Evolutionary conservation across 2,888 invertebrate genomes (phyloP).

Genomic region (Homarus gammarus): DNA sequence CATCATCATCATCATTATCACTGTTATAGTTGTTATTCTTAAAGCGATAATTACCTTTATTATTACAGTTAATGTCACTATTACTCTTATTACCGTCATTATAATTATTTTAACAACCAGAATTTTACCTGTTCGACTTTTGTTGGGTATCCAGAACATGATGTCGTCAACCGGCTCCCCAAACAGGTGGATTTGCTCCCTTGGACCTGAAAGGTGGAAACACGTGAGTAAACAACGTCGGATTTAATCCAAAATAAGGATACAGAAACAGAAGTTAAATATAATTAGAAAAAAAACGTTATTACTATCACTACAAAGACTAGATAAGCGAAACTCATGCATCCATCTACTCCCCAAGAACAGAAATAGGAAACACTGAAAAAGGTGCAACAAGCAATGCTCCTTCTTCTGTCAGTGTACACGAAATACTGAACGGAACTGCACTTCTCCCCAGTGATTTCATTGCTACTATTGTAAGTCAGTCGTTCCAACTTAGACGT

Average conservation of each 20-base stretch:
- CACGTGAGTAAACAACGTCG: neutral
- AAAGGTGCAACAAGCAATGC: too few species aligned
- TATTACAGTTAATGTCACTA: neutral
- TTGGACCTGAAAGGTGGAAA: constrained; percentile 42
- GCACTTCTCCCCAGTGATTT: too few species aligned
- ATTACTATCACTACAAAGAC: neutral
- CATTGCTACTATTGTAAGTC: too few species aligned
- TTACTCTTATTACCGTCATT: neutral
- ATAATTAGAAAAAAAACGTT: too few species aligned
- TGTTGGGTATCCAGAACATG: constrained; percentile 70
- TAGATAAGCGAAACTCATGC: neutral
- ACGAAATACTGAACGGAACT: too few species aligned
- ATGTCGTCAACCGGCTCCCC: constrained; percentile 54
- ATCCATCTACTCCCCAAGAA: neutral
- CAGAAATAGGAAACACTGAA: too few species aligned
- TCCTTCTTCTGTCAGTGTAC: too few species aligned
- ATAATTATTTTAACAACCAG: neutral
- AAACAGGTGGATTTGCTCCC: constrained; percentile 44
- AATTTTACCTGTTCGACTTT: constrained; percentile 58
- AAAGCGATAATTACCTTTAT: neutral
- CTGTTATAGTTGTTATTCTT: too few species aligned
- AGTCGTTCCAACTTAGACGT: too few species aligned
- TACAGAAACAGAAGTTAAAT: too few species aligned
- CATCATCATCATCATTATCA: too few species aligned
- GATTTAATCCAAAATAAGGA: neutral